Evolutionary conservation across 1,140 invertebrate genomes (phyloP), one percentile per base, ranked within the genome.

Genomic region (Campoletis sonorensis): DNA sequence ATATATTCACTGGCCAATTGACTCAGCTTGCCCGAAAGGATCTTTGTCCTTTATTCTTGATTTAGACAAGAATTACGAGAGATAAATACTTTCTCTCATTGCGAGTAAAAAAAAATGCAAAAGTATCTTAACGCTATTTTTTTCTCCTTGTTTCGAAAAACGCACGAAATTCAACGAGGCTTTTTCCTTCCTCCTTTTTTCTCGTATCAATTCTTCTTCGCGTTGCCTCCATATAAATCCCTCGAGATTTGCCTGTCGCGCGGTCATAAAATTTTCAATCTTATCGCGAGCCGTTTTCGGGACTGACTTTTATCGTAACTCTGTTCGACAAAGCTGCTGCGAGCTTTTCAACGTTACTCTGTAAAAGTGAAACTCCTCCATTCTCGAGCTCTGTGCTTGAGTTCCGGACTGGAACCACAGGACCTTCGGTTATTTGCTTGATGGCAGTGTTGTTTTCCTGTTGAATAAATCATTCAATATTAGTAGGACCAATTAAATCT

Each of bases 281-380:
- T 90, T 91, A 92, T 91, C 90, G 89, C 81, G 83, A 88, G 83
- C 76, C 88, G 82, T 88, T 87, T 72, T 92, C 91, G 21, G 91
- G 89, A 80, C 88, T 92, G 64, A 92, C 88, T 85, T 87, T 91
- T 70, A 92, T 92, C 81, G 90, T 92, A 54, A 92, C 90, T 85
- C 91, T 91, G 81, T 92, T 92, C 79, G 83, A 87, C 67, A 92
- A 78, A 77, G 83, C 87, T 23, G 88, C 87, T 23, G 90, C 87
- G 51, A 92, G 80, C 79, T 91, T 92, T 37, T 92, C 91, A 10
- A 91, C 83, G 78, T 87, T 90, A 37, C 84, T 87, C 21, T 89
- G 90, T 0, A 79, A 18, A 49, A 84, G 64, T 51, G 86, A 84
- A 10, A 82, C 83, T 81, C 84, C 86, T 81, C 83, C 84, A 81